phyloP scores from a whole-genome alignment of 92 coral and sea anemone species.

The Palythoa grandis region DNA sequence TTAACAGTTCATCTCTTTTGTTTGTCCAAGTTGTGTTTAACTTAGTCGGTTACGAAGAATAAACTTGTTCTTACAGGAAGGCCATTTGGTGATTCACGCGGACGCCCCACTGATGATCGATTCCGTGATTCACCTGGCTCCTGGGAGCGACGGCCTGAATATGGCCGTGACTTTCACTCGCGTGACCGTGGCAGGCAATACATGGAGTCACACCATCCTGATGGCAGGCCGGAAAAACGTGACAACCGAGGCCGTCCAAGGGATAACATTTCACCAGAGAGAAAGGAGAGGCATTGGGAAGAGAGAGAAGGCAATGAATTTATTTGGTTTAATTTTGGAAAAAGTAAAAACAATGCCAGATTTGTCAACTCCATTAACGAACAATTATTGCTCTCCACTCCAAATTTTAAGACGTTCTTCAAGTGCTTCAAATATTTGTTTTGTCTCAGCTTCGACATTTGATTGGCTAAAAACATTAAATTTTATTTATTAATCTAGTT shows the following conservation, averaged over 20 bases:
- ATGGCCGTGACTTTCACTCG: constrained; percentile 64
- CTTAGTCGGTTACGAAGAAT: not conserved
- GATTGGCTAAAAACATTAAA: too few species aligned
- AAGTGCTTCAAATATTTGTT: too few species aligned
- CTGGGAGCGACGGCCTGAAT: constrained; percentile 82
- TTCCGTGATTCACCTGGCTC: constrained; percentile 89
- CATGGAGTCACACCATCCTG: constrained; percentile 73
- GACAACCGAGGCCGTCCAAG: constrained; percentile 64
- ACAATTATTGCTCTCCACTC: too few species aligned
- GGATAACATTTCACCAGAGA: constrained; percentile 70
- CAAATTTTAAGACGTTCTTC: too few species aligned
- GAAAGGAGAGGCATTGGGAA: constrained; percentile 77
- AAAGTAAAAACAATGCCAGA: too few species aligned
- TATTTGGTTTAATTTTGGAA: not conserved
- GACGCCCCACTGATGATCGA: constrained; percentile 81
- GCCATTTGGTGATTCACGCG: constrained; percentile 65
- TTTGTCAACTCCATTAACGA: too few species aligned
- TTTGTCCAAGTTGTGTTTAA: not conserved
- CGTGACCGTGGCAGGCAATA: constrained; percentile 82
- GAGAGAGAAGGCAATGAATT: constrained; percentile 52
- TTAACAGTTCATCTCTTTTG: not conserved
- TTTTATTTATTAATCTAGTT: too few species aligned
- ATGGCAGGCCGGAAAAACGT: constrained; percentile 69
- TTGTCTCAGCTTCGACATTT: too few species aligned
- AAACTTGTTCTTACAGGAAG: constrained; percentile 45